Conservation (phyloP, 2,888 invertebrate species). For the Pinctada fucata region DNA sequence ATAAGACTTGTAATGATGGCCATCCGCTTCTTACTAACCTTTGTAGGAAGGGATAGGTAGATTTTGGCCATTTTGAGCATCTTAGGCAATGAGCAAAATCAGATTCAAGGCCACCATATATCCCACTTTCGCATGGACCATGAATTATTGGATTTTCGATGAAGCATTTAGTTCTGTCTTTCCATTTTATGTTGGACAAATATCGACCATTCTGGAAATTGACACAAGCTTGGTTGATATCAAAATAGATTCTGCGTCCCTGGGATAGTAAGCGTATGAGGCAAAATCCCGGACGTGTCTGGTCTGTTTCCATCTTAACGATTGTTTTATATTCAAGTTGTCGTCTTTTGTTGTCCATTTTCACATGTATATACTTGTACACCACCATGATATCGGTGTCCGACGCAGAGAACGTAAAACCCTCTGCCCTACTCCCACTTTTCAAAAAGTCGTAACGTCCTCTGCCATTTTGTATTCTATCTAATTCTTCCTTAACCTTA, state of each 20-base stretch:
- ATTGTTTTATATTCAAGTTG: not conserved
- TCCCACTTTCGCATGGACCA: conserved; percentile 19
- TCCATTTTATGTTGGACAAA: not conserved
- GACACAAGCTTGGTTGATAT: too few species aligned
- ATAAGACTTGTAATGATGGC: not conserved
- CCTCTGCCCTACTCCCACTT: not conserved
- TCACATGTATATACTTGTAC: not conserved
- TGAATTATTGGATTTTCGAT: not conserved
- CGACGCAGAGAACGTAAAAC: not conserved
- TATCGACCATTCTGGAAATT: not conserved
- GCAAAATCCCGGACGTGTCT: not conserved
- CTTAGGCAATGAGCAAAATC: conserved; percentile 1
- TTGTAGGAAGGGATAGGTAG: conserved; percentile 2
- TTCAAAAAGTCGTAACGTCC: not conserved
- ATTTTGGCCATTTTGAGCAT: conserved; percentile 1
- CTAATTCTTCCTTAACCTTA: not conserved
- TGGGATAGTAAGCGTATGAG: not conserved
- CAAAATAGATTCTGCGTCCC: too few species aligned
- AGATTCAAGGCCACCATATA: not conserved
- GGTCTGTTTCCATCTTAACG: not conserved
- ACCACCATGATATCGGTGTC: not conserved
- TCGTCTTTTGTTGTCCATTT: not conserved
- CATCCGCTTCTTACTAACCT: not conserved
- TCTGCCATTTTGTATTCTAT: not conserved
- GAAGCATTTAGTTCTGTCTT: not conserved